Conservation (phyloP, 2,113 vertebrate genomes). For the Eolophus roseicapilla region DNA sequence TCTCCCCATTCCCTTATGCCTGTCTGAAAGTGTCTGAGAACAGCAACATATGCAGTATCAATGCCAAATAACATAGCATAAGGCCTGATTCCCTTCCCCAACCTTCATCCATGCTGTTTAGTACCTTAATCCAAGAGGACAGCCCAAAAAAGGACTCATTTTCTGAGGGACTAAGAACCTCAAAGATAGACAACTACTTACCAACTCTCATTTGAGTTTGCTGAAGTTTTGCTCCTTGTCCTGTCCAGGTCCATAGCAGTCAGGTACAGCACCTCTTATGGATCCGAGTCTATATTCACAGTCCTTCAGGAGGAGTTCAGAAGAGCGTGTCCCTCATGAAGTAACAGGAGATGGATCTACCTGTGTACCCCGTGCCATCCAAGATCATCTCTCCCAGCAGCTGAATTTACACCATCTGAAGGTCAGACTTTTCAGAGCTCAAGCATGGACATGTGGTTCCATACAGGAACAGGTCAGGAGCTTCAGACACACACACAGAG, state of each 20-base stretch:
- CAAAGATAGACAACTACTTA: not conserved
- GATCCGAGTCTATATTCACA: not conserved
- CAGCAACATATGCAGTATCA: not conserved
- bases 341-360: not conserved
- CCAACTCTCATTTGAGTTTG: not conserved
- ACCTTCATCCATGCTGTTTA: not conserved
- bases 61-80: not conserved
- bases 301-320: not conserved
- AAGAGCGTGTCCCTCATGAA: not conserved
- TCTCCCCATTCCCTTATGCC: not conserved
- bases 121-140: not conserved
- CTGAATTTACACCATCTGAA: not conserved
- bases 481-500: not conserved
- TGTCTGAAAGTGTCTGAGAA: not conserved
- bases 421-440: not conserved
- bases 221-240: not conserved
- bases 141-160: not conserved
- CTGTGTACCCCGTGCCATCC: not conserved
- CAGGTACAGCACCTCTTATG: not conserved
- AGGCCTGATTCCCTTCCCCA: not conserved
- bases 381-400: not conserved
- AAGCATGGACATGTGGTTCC: not conserved
- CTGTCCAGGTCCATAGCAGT: not conserved
- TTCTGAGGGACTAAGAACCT: not conserved
- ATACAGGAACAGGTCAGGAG: accelerated